A percentile compares a stretch with the other conserved stretches of the same genome.
Evolutionary conservation across 2,797 vertebrate species (phyloP).

Genomic region (Sebastes itinus): DNA sequence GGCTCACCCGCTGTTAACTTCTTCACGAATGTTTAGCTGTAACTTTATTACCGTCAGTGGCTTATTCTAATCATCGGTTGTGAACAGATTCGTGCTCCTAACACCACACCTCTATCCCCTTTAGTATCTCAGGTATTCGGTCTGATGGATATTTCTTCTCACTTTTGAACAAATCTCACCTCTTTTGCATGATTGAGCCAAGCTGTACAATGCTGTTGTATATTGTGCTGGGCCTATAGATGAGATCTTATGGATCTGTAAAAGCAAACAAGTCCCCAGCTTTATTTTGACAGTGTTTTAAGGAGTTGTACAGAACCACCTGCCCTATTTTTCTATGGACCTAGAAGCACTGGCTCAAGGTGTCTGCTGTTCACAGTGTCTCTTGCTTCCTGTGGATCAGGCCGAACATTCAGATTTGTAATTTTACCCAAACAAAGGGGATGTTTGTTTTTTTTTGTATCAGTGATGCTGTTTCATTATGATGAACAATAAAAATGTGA

Average conservation of each 20-base stretch:
- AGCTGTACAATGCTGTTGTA: constrained; percentile 34
- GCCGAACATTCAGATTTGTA: constrained; percentile 68
- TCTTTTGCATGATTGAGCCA: constrained; percentile 60
- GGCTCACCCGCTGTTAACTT: not conserved
- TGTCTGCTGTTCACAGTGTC: constrained; percentile 42
- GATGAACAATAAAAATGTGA: constrained; percentile 82
- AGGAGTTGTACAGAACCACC: constrained; percentile 37
- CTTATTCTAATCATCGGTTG: not conserved
- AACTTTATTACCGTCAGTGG: not conserved
- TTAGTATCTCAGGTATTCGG: constrained; percentile 64
- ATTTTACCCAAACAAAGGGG: constrained; percentile 69
- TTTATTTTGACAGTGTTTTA: constrained; percentile 25
- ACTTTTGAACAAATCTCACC: constrained; percentile 2
- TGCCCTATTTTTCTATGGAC: constrained; percentile 61
- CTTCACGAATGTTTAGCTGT: not conserved
- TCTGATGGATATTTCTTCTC: constrained; percentile 23
- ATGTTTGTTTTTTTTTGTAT: constrained; percentile 79
- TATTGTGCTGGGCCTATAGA: constrained; percentile 20
- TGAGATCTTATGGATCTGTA: constrained; percentile 22
- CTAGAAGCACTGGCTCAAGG: constrained; percentile 48
- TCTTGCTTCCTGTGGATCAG: constrained; percentile 66
- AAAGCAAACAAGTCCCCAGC: constrained; percentile 22
- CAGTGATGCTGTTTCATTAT: constrained; percentile 78
- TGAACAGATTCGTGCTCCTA: not conserved
- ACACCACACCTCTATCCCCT: constrained; percentile 27